Conservation (phyloP, 1,140 invertebrate genomes). For the Macrotrachela quadricornifera region DNA sequence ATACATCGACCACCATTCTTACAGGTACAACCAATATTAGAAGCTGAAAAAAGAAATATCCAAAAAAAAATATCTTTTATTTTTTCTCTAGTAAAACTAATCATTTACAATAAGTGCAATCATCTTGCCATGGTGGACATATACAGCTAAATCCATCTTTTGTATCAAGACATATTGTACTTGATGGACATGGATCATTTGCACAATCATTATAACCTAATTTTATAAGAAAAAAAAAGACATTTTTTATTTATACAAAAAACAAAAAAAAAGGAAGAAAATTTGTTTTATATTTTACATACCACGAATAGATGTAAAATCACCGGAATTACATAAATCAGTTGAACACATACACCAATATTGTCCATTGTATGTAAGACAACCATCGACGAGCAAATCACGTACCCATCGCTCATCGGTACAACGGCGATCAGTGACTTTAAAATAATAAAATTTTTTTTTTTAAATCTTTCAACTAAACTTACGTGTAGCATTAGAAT, state of each 20-base stretch:
- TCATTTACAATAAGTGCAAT: conserved; percentile 2
- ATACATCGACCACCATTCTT: conserved; percentile 45
- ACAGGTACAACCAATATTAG: conserved; percentile 3
- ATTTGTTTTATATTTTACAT: no score
- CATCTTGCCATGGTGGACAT: conserved; percentile 8
- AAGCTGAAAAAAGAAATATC: not conserved
- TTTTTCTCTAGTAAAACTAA: no score
- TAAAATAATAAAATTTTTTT: not conserved
- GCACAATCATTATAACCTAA: conserved; percentile 4
- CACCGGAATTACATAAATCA: conserved; percentile 4
- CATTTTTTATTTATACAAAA: no score
- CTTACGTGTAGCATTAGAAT: no score
- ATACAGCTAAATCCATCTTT: conserved; percentile 7
- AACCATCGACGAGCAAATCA: conserved; percentile 6
- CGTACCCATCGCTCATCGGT: conserved; percentile 2
- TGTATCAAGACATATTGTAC: conserved; percentile 4
- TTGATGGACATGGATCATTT: conserved; percentile 1
- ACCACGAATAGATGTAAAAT: conserved; percentile 1
- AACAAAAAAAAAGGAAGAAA: no score
- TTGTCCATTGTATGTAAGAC: conserved; percentile 1
- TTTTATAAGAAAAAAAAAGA: no score
- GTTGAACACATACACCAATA: conserved; percentile 8
- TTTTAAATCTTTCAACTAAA: no score
- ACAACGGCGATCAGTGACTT: conserved; percentile 4
- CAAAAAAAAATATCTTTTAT: not conserved